phyloP scores from a whole-genome alignment of 2,797 vertebrate species.

The Syngnathus rostellatus region DNA sequence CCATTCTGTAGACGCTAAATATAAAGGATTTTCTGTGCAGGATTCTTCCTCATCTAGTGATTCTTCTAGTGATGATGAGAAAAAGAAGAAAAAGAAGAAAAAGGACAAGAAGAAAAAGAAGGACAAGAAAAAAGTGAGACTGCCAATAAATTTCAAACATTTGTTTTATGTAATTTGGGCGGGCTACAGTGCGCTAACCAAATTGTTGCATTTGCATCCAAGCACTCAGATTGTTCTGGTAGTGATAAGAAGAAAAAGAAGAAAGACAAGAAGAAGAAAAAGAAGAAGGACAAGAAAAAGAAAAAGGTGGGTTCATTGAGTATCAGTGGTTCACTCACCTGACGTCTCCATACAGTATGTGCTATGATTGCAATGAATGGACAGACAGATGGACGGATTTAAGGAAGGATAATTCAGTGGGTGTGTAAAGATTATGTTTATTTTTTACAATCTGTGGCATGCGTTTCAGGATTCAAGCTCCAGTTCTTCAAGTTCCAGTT shows the following conservation, averaged over 20 bases:
- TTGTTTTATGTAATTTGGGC: neutral
- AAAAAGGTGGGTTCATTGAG: slow-evolving; percentile 29
- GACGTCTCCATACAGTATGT: neutral
- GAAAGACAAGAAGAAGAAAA: slow-evolving; percentile 38
- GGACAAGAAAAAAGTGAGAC: slow-evolving; percentile 9
- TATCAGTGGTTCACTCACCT: too few relatives aligned
- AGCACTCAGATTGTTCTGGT: slow-evolving; percentile 28
- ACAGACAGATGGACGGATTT: neutral
- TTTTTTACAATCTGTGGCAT: slow-evolving; percentile 2
- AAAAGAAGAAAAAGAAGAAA: slow-evolving; percentile 29
- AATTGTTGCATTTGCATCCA: neutral
- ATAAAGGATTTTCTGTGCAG: neutral
- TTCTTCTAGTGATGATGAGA: slow-evolving; percentile 23
- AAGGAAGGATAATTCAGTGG: slow-evolving; percentile 10
- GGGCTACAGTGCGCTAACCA: neutral
- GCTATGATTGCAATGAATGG: neutral
- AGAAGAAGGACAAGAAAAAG: slow-evolving; percentile 46
- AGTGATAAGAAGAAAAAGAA: slow-evolving; percentile 33
- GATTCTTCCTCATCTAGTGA: slow-evolving; percentile 19
- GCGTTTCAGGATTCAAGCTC: slow-evolving; percentile 41
- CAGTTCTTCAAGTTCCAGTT: slow-evolving; percentile 8
- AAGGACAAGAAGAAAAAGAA: slow-evolving; percentile 26
- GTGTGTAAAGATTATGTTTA: neutral
- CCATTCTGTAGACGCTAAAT: neutral
- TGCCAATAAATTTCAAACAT: neutral